Percentiles rank a stretch among this genome's conserved stretches.
These are phyloP conservation scores for Macrosiphum euphorbiae DNA, from an alignment of 2,888 invertebrate species.

Conservation along the genomic window DNA sequence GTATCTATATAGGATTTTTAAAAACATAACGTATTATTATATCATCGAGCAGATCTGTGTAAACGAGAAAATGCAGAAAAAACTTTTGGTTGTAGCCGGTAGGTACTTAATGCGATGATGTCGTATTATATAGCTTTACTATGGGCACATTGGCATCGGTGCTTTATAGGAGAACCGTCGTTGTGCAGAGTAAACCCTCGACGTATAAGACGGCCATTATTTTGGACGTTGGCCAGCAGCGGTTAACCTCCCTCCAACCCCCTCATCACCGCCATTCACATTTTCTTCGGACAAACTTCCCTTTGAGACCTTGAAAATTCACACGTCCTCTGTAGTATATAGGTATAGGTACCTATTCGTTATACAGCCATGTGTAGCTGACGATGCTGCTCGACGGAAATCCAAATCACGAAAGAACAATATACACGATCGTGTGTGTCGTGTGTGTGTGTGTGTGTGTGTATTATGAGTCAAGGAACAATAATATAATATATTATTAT, in stretches of 20 bases:
- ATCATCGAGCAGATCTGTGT: background rate
- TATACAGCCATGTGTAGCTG: background rate
- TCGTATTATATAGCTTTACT: background rate
- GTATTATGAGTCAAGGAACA: constrained; percentile 50
- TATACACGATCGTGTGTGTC: too few species aligned
- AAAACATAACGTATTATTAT: background rate
- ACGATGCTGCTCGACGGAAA: constrained; percentile 47
- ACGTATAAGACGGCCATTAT: background rate
- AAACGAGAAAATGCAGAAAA: background rate
- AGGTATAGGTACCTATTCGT: too few species aligned
- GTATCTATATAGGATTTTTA: background rate
- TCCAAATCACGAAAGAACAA: constrained; percentile 39
- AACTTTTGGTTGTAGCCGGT: background rate
- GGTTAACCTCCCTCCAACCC: background rate
- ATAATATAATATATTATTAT: constrained; percentile 43
- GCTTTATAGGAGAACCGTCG: background rate
- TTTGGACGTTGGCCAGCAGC: constrained; percentile 20
- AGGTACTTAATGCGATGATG: background rate
- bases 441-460: background rate
- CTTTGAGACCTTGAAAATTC: constrained; percentile 45
- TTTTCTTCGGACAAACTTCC: background rate
- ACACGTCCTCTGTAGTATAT: background rate
- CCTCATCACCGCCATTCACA: background rate
- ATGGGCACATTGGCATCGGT: background rate
- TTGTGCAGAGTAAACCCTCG: background rate